Evolutionary conservation across 2,888 invertebrate species (phyloP), one percentile per base, ranked within the genome.

Genomic region (Rotaria magnacalcarata): DNA sequence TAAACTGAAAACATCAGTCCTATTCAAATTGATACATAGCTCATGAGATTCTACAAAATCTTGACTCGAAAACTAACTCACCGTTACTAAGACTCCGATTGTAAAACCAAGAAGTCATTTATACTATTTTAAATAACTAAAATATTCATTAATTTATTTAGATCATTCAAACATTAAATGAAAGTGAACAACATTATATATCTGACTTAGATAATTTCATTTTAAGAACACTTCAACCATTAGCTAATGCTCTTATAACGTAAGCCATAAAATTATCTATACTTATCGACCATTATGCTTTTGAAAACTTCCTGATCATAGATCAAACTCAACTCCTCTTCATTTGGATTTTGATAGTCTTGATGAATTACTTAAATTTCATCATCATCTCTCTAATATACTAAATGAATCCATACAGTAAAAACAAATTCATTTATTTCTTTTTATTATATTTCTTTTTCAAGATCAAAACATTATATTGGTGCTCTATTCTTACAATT

Each of bases 401-500:
- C n/a, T 80, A 47, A 24, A 14, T 1, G 47, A 80, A 47, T 80
- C 47, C 5, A 47, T 80, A 2, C 34, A 80, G 80, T 80, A 80
- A 52, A 67, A 67, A 67, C 14, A 27, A 27, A 27, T 27, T 27
- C 27, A 7, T 27, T 67, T 27, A 14, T 34, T n/a, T n/a, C n/a
- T n/a, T n/a, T 8, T 67, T 67, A 67, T 67, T 4, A 19, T 67
- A 14, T 27, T 54, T 21, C 19, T 3, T 88, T 89, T 80, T 89
- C 90, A 19, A 88, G 90, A 47, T 88, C 89, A 14, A 94, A 95
- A 88, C 96, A 96, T 91, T 93, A 95, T 89, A 94, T 96, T 34
- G 99, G 99, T 4, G 96, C 95, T 88, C 92, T 96, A 21, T 97
- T 98, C 91, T 92, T 99, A 87, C 94, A 94, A 87, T 94, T 91